phyloP scores from a whole-genome alignment of 2,113 vertebrate species.

The Numenius arquata region DNA sequence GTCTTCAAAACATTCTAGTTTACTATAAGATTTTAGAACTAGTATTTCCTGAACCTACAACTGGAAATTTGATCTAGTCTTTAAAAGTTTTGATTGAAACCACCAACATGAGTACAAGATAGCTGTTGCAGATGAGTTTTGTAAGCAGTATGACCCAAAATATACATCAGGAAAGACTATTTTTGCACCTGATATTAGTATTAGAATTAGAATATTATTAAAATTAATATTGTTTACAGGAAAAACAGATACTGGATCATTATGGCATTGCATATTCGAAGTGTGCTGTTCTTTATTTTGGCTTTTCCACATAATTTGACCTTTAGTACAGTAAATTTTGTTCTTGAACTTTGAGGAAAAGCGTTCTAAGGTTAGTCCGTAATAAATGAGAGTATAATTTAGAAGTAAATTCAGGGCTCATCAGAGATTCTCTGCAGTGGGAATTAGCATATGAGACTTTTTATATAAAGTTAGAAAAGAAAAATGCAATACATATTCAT shows the following conservation, averaged over 20 bases:
- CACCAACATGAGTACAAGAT: background rate
- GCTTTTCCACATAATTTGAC: background rate
- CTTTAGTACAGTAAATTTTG: background rate
- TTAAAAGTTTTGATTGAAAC: background rate
- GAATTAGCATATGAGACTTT: slow-evolving; percentile 37
- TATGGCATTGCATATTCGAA: background rate
- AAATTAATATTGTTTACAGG: background rate
- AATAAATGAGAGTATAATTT: slow-evolving; percentile 18
- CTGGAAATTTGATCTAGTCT: background rate
- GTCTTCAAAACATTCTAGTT: background rate
- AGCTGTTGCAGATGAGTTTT: background rate
- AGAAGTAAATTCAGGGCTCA: slow-evolving; percentile 24
- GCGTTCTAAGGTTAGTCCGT: background rate
- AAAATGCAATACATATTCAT: slow-evolving; percentile 43
- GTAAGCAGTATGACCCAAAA: background rate
- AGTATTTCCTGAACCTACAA: background rate
- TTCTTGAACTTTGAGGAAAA: background rate
- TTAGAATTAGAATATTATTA: slow-evolving; percentile 14
- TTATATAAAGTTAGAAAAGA: background rate
- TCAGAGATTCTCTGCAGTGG: slow-evolving; percentile 12
- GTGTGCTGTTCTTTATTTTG: background rate
- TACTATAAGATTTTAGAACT: background rate
- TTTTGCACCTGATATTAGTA: background rate
- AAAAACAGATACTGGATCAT: background rate
- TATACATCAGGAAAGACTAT: background rate